Evolutionary conservation across 2,113 vertebrate species (phyloP), one percentile per base, ranked within the genome.

Genomic region (Nymphicus hollandicus): DNA sequence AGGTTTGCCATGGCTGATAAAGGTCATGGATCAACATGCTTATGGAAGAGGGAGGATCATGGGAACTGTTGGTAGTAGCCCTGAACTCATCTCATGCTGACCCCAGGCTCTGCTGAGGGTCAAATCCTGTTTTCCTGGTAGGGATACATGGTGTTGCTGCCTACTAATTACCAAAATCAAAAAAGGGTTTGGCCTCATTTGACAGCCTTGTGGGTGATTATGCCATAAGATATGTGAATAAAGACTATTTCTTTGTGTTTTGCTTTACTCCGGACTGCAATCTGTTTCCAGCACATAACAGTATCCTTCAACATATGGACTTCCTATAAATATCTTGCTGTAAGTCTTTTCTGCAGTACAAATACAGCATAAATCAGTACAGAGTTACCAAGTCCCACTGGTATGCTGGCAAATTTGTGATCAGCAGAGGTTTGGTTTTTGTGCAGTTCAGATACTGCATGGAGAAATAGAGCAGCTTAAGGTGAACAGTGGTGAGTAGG

Each of bases 241-340:
- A 91, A 58, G n/a, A 76, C 41, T 95, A 17, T 86, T 91, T 86
- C 41, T 80, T 17, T 4, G 0, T 19, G 50, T 68, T 95, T 87
- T 74, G 28, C 84, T 91, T 95, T 87, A 73, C 66, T 85, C 61
- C 52, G 70, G 61, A 44, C 47, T 56, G 47, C 84, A 91, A 76
- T 81, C 65, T 93, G 74, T 78, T 95, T 79, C 56, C 70, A 85
- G 47, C 41, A 9, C 1, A 1, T 66, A 84, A 66, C 77, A 78
- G 71, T 91, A 50, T 90, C 86, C 56, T 52, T 68, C 44, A 79
- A 31, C 83, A 64, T 84, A 83, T 10, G 43, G 72, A 39, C 33
- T 74, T 74, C 35, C 93, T 91, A 91, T 61, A 91, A 91, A 93
- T 93, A 85, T 37, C 77, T 91, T 60, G 7, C 56, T 76, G 77